Evolutionary conservation across 2,888 invertebrate species (phyloP).

Genomic region (Conchocele bisecta): DNA sequence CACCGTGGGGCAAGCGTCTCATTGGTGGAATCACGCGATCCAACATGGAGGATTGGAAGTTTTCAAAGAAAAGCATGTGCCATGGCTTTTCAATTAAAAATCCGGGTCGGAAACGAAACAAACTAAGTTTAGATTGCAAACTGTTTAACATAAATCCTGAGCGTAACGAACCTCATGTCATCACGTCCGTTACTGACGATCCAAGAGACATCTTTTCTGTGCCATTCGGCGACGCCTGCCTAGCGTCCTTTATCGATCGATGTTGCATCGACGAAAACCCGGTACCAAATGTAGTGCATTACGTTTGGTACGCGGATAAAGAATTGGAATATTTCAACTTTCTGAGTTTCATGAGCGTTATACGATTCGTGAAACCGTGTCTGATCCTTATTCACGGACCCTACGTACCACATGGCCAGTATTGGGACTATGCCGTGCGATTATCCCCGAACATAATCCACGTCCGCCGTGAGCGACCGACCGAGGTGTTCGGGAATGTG

Average conservation of each 20-base stretch:
- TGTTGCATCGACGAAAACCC: slow-evolving; percentile 31
- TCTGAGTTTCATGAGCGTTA: slow-evolving; percentile 54
- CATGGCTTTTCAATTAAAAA: neutral
- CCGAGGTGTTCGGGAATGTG: slow-evolving; percentile 37
- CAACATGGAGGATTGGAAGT: neutral
- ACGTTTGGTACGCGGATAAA: slow-evolving; percentile 46
- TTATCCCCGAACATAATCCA: slow-evolving; percentile 51
- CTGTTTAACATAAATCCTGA: too few species aligned
- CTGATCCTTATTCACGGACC: slow-evolving; percentile 57
- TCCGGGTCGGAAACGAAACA: too few species aligned
- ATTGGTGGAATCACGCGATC: too few species aligned
- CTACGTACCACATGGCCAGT: slow-evolving; percentile 46
- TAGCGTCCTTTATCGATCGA: slow-evolving; percentile 30
- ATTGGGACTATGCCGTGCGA: slow-evolving; percentile 54
- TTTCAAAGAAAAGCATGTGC: neutral
- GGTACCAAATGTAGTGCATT: slow-evolving; percentile 59
- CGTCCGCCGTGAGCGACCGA: slow-evolving; percentile 29
- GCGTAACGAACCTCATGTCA: too few species aligned
- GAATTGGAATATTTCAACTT: slow-evolving; percentile 42
- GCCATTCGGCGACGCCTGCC: slow-evolving; percentile 39
- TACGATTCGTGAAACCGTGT: slow-evolving; percentile 55
- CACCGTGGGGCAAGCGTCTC: too few species aligned
- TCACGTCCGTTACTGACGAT: too few species aligned
- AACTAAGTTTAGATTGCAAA: too few species aligned
- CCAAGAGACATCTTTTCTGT: slow-evolving; percentile 17